Conservation (phyloP, 2,888 invertebrate species). For the Alsophila aescularia region DNA sequence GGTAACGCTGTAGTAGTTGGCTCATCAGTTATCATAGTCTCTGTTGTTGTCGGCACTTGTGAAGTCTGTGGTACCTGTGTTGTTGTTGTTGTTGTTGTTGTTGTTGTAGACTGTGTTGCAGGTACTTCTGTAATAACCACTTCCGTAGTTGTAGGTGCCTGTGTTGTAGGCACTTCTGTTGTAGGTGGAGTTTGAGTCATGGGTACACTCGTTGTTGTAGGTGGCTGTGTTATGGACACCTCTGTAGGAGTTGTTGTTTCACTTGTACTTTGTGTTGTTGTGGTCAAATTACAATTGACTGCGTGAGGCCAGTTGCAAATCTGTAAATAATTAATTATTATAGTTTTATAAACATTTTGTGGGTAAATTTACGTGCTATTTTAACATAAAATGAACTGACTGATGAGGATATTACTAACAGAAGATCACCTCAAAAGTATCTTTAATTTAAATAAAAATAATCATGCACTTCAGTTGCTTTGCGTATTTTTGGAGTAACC, state of each 20-base stretch:
- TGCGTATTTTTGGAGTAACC: too few relatives aligned
- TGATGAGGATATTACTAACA: too few relatives aligned
- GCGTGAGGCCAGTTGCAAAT: slow-evolving; percentile 22
- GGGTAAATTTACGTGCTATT: too few relatives aligned
- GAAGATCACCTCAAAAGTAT: too few relatives aligned
- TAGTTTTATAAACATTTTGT: neutral
- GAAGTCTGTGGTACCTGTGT: too few relatives aligned
- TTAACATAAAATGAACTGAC: too few relatives aligned
- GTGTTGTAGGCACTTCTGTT: slow-evolving; percentile 1
- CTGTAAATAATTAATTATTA: slow-evolving; percentile 19
- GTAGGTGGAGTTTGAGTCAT: neutral
- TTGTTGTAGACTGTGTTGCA: neutral
- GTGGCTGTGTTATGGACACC: neutral
- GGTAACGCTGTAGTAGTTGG: too few relatives aligned
- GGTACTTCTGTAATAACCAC: too few relatives aligned
- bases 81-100: slow-evolving; percentile 5
- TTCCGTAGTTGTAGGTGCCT: slow-evolving; percentile 4
- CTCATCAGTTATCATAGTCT: too few relatives aligned
- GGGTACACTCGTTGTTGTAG: neutral
- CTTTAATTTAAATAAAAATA: too few relatives aligned
- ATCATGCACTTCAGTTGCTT: too few relatives aligned
- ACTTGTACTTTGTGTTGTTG: slow-evolving; percentile 2
- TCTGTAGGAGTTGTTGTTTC: slow-evolving; percentile 7
- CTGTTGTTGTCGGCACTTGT: too few relatives aligned
- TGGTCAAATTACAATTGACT: slow-evolving; percentile 10